phyloP scores from a whole-genome alignment of 2,113 vertebrate genomes.

The Hypocryptadius cinnamomeus region DNA sequence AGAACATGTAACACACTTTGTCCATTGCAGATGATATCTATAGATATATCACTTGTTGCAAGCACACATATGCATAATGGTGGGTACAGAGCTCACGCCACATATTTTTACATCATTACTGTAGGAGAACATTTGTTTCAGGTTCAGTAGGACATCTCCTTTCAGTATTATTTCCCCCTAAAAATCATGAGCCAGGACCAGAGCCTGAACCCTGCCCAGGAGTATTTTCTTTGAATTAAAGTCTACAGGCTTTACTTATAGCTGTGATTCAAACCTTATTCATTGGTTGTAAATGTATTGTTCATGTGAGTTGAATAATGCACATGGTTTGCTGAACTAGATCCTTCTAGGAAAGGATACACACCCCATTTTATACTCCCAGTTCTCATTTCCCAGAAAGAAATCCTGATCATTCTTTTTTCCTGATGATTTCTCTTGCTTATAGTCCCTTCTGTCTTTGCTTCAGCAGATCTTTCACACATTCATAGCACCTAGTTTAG shows the following conservation, averaged over 20 bases:
- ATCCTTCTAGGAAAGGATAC: neutral
- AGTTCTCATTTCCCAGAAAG: neutral
- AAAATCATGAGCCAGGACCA: neutral
- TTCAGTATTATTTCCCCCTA: neutral
- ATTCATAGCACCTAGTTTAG: neutral
- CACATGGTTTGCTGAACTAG: neutral
- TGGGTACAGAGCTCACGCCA: neutral
- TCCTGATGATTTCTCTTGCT: neutral
- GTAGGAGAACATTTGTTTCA: neutral
- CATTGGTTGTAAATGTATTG: neutral
- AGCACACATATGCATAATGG: no score
- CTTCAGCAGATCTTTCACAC: neutral
- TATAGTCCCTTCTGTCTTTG: neutral
- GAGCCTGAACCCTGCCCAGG: no score
- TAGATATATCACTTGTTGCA: neutral
- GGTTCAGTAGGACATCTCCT: neutral
- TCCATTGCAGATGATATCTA: neutral
- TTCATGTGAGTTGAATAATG: neutral
- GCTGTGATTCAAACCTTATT: neutral
- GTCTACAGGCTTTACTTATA: neutral
- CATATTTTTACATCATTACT: neutral
- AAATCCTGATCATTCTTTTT: neutral
- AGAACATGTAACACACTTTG: neutral
- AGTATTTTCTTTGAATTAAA: neutral
- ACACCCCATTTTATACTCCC: rapidly evolving